Conservation (phyloP, 2,113 vertebrate genomes). For the Machaerirhynchus nigripectus region DNA sequence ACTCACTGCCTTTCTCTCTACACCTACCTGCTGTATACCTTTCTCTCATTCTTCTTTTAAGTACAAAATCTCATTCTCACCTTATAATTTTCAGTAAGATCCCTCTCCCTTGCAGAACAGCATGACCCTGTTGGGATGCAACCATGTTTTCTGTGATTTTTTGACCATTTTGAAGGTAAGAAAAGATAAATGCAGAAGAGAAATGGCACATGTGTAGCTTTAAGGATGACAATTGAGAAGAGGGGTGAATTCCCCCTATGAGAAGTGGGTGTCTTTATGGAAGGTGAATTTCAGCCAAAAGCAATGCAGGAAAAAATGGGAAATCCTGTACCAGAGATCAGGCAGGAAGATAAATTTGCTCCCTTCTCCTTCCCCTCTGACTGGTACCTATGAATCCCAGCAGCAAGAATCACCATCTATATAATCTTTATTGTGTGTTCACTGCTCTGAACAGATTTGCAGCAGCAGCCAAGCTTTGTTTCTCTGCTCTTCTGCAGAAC, state of each 20-base stretch:
- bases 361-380: not conserved
- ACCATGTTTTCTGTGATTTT: not conserved
- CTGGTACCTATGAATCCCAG: not conserved
- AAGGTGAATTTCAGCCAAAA: not conserved
- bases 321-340: not conserved
- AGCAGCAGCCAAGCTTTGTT: not conserved
- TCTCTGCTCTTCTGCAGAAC: not conserved
- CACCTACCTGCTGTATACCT: accelerated
- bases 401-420: not conserved
- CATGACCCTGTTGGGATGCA: not conserved
- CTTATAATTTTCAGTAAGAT: not conserved
- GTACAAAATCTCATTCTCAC: not conserved
- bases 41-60: not conserved
- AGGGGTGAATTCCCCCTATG: not conserved
- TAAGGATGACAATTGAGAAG: not conserved
- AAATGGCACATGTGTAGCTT: not conserved
- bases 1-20: not conserved
- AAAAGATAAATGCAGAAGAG: not conserved
- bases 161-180: not conserved
- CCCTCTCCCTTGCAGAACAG: not conserved
- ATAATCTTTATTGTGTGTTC: not conserved
- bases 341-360: not conserved
- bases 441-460: not conserved
- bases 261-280: not conserved
- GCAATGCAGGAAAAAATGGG: accelerated